Percentiles rank a stretch among this genome's conserved stretches.
Conservation (phyloP, 64 coral and sea anemone species). For the Montipora efflorescens region DNA sequence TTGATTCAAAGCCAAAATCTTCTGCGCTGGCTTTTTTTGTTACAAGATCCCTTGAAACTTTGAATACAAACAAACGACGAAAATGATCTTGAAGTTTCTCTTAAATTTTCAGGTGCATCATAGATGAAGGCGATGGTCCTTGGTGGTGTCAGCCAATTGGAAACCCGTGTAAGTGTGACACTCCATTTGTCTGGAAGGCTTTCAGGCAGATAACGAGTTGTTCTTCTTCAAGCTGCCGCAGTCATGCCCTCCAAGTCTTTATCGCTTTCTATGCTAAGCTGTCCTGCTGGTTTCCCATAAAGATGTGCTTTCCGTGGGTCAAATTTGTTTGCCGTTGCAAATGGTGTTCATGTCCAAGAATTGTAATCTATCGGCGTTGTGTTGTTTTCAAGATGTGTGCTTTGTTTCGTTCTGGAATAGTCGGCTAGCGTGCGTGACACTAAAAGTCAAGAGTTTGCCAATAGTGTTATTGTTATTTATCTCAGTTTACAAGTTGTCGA, state of each 20-base stretch:
- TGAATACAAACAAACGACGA: background rate
- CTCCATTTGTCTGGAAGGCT: slow-evolving; percentile 25
- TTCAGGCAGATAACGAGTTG: background rate
- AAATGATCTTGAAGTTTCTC: background rate
- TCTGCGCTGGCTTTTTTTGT: no score
- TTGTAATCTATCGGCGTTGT: slow-evolving; percentile 24
- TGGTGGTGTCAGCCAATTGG: slow-evolving; percentile 49
- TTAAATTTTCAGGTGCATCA: slow-evolving; percentile 22
- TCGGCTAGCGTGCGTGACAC: no score
- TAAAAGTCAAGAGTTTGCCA: no score
- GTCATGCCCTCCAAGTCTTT: slow-evolving; percentile 10
- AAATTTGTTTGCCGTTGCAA: slow-evolving; percentile 41
- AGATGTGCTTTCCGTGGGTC: slow-evolving; percentile 54
- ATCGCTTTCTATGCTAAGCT: background rate
- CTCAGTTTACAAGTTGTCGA: no score
- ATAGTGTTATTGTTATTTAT: no score
- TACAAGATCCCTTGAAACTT: no score
- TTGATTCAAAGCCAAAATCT: no score
- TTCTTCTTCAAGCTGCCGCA: background rate
- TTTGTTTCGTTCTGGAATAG: slow-evolving; percentile 23
- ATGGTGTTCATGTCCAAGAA: slow-evolving; percentile 31
- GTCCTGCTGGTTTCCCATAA: slow-evolving; percentile 53
- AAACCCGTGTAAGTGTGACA: slow-evolving; percentile 60
- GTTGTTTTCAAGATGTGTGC: slow-evolving; percentile 47
- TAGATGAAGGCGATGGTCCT: slow-evolving; percentile 1